phyloP scores from a whole-genome alignment of 2,888 invertebrate species.

The Mycalesis mineus region DNA sequence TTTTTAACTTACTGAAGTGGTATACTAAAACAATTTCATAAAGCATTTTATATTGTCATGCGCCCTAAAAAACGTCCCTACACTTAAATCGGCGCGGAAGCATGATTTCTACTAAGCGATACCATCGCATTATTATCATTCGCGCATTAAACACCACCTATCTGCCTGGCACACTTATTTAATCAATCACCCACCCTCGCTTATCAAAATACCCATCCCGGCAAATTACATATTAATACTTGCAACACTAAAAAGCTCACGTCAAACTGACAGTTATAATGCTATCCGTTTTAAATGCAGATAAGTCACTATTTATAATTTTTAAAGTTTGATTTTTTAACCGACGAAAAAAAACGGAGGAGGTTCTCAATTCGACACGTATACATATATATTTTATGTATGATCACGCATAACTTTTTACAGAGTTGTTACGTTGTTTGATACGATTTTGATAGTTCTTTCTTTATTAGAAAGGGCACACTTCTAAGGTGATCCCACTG shows the following conservation, averaged over 20 bases:
- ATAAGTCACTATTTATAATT: neutral
- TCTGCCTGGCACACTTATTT: slow-evolving; percentile 69
- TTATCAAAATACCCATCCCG: slow-evolving; percentile 65
- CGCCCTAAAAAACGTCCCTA: slow-evolving; percentile 1
- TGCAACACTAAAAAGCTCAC: slow-evolving; percentile 62
- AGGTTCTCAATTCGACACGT: no score
- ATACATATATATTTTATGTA: no score
- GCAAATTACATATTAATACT: slow-evolving; percentile 74
- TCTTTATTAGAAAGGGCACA: no score
- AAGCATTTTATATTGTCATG: no score
- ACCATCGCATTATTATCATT: slow-evolving; percentile 51
- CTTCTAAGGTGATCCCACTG: no score
- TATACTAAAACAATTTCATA: no score
- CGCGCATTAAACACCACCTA: slow-evolving; percentile 61
- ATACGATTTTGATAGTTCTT: no score
- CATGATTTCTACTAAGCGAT: slow-evolving; percentile 29
- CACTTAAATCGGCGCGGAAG: slow-evolving; percentile 21
- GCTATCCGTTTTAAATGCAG: neutral
- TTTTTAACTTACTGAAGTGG: no score
- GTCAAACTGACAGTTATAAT: slow-evolving; percentile 54
- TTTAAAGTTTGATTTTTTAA: no score
- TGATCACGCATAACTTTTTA: no score
- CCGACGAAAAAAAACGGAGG: no score
- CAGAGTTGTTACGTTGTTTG: no score
- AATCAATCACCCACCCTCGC: slow-evolving; percentile 72